Evolutionary conservation across 2,797 vertebrate species (phyloP).

Genomic region (Ceryle rudis): DNA sequence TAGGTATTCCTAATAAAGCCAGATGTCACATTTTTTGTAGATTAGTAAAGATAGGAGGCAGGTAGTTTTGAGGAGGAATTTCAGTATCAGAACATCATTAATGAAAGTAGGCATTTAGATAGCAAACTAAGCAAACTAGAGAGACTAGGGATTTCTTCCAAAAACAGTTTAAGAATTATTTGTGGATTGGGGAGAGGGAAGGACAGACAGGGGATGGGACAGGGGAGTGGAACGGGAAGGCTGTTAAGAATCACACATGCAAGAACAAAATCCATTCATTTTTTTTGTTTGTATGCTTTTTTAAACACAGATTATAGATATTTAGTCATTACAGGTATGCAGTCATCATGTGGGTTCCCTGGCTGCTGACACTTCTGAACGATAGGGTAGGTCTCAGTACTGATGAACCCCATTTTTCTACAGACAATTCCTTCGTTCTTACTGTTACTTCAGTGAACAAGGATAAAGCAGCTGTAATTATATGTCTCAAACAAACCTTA

Average conservation of each 20-base stretch:
- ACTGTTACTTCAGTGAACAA: background rate
- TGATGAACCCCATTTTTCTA: background rate
- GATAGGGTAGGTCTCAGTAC: background rate
- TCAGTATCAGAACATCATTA: background rate
- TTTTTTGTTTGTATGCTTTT: background rate
- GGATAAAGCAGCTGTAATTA: background rate
- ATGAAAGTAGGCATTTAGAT: background rate
- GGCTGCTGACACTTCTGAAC: background rate
- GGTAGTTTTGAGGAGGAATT: background rate
- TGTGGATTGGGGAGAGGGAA: background rate
- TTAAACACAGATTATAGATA: background rate
- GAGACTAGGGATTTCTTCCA: background rate
- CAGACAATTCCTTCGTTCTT: fast-evolving
- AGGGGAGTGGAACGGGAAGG: no score
- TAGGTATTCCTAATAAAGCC: no score
- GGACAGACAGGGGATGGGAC: no score
- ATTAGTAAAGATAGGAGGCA: background rate
- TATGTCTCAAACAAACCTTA: background rate
- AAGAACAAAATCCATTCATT: background rate
- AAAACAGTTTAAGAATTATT: background rate
- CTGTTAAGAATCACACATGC: background rate
- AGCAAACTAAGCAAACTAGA: background rate
- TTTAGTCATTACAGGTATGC: background rate
- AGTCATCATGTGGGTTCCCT: background rate
- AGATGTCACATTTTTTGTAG: fast-evolving